A percentile compares a stretch with the other conserved stretches of the same genome.
These are phyloP conservation scores for Penaeus monodon DNA, from an alignment of 2,888 invertebrate species.

Conservation along the genomic window DNA sequence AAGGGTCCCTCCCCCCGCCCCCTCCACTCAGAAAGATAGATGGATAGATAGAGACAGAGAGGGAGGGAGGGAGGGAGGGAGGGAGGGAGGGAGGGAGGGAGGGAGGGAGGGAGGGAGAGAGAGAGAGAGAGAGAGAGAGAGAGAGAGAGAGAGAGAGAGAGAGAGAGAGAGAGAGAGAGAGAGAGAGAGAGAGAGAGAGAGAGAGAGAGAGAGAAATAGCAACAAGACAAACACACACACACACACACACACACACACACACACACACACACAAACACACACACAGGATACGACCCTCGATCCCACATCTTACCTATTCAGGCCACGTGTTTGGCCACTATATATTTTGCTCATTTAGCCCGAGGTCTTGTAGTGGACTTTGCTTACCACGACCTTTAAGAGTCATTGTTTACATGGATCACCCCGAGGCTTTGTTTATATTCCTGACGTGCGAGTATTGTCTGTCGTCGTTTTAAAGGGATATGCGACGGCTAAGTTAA, in stretches of 20 bases:
- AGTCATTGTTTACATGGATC: too few species aligned
- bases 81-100: constrained; percentile 7
- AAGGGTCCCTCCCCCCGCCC: too few species aligned
- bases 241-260: constrained; percentile 21
- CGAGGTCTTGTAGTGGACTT: too few species aligned
- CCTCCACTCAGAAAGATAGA: neutral
- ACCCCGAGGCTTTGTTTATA: too few species aligned
- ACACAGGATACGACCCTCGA: neutral
- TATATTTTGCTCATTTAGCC: too few species aligned
- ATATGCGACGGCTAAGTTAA: too few species aligned
- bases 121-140: neutral
- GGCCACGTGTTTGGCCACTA: too few species aligned
- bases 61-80: constrained; percentile 11
- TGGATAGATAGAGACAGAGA: constrained; percentile 7
- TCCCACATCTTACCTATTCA: too few species aligned
- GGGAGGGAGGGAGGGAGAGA: neutral
- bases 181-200: neutral
- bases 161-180: neutral
- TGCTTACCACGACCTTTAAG: too few species aligned
- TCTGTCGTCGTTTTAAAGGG: too few species aligned
- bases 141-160: neutral
- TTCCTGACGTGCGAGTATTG: too few species aligned
- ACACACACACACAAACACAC: constrained; percentile 18
- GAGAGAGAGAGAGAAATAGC: neutral
- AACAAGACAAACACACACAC: neutral